phyloP scores from a whole-genome alignment of 2,113 vertebrate species.

The Crotalus tigris region DNA sequence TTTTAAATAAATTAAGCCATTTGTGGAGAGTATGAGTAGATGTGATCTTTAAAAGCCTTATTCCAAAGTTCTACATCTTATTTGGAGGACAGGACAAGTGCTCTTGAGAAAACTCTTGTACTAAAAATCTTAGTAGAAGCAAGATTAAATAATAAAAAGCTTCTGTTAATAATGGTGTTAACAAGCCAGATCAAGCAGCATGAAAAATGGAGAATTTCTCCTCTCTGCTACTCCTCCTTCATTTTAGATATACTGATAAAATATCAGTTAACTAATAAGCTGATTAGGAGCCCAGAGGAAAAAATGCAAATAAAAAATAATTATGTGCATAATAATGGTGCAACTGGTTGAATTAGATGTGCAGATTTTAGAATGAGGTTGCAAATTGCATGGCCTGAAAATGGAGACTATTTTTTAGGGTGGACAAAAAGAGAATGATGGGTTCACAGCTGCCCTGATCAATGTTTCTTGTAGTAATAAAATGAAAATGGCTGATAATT shows the following conservation, averaged over 20 bases:
- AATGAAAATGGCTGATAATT: not conserved
- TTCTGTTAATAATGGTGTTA: slow-evolving; percentile 64
- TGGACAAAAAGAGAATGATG: not conserved
- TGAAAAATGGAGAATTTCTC: slow-evolving; percentile 56
- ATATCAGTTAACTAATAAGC: slow-evolving; percentile 35
- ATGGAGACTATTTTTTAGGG: not conserved
- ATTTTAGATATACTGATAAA: slow-evolving; percentile 29
- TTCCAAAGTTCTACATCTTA: not conserved
- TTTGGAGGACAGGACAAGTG: not conserved
- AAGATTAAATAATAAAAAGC: slow-evolving; percentile 70
- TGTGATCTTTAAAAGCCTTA: not conserved
- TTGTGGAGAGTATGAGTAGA: accelerated
- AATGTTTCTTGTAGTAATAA: not conserved
- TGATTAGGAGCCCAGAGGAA: slow-evolving; percentile 9
- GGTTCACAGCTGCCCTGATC: not conserved
- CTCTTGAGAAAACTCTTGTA: slow-evolving; percentile 45
- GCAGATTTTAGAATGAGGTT: accelerated
- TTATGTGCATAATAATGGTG: not conserved
- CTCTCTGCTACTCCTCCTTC: not conserved
- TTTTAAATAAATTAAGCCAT: not conserved
- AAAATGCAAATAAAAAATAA: slow-evolving; percentile 15
- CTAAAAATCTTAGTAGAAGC: slow-evolving; percentile 62
- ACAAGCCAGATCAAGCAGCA: slow-evolving; percentile 64
- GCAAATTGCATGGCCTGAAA: not conserved
- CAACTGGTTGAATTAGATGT: not conserved